These are phyloP conservation scores for Urocyon cinereoargenteus DNA, from an alignment of 2,797 vertebrate species.

Conservation along the genomic window DNA sequence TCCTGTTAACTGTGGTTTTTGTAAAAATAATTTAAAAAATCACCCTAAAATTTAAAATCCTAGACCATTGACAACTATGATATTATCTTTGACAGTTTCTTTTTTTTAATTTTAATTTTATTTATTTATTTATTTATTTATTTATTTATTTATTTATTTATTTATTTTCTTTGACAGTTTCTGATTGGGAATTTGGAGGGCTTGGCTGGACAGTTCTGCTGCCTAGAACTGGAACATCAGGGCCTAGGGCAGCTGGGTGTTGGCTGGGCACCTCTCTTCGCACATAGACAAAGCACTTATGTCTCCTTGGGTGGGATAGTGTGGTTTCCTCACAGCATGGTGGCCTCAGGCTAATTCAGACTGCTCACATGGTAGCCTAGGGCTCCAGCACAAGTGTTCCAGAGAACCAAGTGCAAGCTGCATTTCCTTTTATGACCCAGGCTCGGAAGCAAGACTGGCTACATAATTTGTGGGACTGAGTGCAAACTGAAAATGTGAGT, in stretches of 20 bases:
- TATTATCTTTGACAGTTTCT: background rate
- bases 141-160: no score
- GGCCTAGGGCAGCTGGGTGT: background rate
- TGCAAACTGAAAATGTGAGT: background rate
- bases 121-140: background rate
- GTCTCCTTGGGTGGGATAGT: background rate
- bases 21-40: background rate
- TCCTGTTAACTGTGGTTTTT: conserved; percentile 7
- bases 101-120: no score
- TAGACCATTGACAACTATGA: background rate
- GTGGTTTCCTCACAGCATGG: background rate
- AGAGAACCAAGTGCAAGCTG: background rate
- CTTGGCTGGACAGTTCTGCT: background rate
- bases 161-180: background rate
- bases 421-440: background rate
- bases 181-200: background rate
- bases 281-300: no score
- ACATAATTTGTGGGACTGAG: background rate
- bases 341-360: background rate
- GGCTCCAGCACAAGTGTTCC: background rate
- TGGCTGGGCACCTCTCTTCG: background rate
- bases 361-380: background rate
- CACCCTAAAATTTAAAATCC: background rate
- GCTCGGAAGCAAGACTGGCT: background rate
- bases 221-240: background rate